Base-by-base conservation (phyloP, 2,797 vertebrate species). In the Morelia viridis region DNA sequence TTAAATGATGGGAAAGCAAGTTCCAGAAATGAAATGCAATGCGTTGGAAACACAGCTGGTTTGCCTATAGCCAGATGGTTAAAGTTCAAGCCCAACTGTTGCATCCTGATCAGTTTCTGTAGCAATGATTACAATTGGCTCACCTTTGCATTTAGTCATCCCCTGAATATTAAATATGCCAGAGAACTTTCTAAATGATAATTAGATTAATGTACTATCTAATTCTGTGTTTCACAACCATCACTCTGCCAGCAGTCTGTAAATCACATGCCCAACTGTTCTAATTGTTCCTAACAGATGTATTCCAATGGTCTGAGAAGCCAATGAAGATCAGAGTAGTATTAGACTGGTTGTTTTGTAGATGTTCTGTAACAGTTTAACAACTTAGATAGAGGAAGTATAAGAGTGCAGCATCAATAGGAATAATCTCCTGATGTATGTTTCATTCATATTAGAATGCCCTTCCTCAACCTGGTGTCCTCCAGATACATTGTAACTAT, bases 31-130 rank as follows among this genome's bases (percentile, higher is more conserved):
- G 94, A 96, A 95, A 95, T 92, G 64, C 88, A 88, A n/a, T n/a
- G n/a, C 95, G 91, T 90, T 95, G 1, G 0, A 93, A 95, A 96
- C 93, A 92, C 96, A 97, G 95, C 96, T 97, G 96, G 93, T 95
- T 96, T 95, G 61, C 91, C 87, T 64, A 13, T 0, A 31, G 92
- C 91, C 97, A 97, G 92, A 95, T 97, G 97, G 97, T 92, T 91
- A 93, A 92, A 92, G 93, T 95, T 95, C 91, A 94, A 93, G 95
- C 93, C 96, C 96, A 97, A 92, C 95, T 96, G 95, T 94, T 6
- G 0, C 85, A 90, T 94, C 92, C 93, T 95, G 94, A 97, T 94
- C 88, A 0, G 92, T 95, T 94, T 96, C 94, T 94, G 95, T 91
- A 87, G 71, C n/a, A 83, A 95, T 94, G 92, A 94, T 94, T 95